A percentile compares a stretch with the other conserved stretches of the same genome.
phyloP scores from a whole-genome alignment of 92 coral and sea anemone species.

The Heteractis magnifica region DNA sequence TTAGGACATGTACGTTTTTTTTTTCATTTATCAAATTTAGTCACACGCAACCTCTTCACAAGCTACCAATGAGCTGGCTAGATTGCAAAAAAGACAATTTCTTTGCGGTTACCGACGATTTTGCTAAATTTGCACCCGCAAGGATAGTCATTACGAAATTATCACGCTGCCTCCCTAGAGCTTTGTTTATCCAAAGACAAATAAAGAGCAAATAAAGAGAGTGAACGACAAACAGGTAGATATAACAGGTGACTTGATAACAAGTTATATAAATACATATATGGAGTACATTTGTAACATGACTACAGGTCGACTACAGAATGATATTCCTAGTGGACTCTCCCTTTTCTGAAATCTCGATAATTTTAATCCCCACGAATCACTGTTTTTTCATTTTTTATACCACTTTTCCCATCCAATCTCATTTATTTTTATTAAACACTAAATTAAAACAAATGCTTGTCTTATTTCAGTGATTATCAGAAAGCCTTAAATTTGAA shows the following conservation, averaged over 20 bases:
- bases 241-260: slow-evolving; percentile 1
- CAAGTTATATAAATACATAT: background rate
- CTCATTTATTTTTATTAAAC: background rate
- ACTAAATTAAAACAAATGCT: background rate
- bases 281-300: background rate
- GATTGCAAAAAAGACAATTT: background rate
- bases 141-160: background rate
- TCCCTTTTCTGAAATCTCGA: background rate
- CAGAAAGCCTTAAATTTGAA: background rate
- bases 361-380: background rate
- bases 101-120: background rate
- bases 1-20: background rate
- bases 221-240: background rate
- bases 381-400: background rate
- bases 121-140: background rate
- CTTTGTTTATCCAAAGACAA: background rate
- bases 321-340: background rate
- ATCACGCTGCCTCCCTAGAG: background rate
- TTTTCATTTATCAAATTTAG: background rate
- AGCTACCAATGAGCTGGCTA: background rate
- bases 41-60: background rate
- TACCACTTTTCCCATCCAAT: background rate
- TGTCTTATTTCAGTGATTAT: background rate
- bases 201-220: slow-evolving; percentile 14
- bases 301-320: too few species aligned